Conservation (phyloP, 2,888 invertebrate genomes). For the Belgica antarctica region DNA sequence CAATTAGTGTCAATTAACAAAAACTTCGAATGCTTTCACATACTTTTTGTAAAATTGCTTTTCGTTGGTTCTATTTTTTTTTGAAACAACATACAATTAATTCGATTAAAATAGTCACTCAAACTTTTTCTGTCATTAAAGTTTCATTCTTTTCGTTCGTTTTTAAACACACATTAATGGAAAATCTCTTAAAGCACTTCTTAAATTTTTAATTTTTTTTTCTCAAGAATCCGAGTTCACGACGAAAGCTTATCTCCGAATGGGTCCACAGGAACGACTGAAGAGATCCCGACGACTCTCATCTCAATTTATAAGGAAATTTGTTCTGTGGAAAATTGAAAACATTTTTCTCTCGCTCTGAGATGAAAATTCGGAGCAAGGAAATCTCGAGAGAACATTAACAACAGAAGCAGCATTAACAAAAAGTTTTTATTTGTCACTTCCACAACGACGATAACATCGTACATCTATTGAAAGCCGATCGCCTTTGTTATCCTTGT, state of each 20-base stretch:
- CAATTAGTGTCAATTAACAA: conserved; percentile 14
- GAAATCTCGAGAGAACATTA: not conserved
- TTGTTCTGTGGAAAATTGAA: not conserved
- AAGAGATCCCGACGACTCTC: conserved; percentile 37
- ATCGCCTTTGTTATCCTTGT: not conserved
- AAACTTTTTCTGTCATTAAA: conserved; percentile 5
- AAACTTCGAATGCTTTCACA: not conserved
- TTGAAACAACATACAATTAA: not conserved
- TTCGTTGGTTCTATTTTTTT: not conserved
- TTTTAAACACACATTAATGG: no score
- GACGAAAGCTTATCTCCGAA: no score
- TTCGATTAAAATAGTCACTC: not conserved
- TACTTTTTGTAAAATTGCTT: not conserved
- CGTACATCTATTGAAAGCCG: no score
- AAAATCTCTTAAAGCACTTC: conserved; percentile 14
- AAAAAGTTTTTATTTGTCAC: not conserved
- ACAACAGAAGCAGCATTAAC: no score
- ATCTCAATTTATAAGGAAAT: conserved; percentile 43
- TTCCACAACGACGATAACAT: no score
- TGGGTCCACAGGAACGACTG: conserved; percentile 26
- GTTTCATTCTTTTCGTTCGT: not conserved
- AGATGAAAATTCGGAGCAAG: not conserved
- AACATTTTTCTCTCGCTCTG: not conserved
- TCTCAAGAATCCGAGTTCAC: no score
- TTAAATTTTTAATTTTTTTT: conserved; percentile 17